A percentile compares a stretch with the other conserved stretches of the same genome.
phyloP scores from a whole-genome alignment of 2,888 invertebrate species.

The Dione juno region DNA sequence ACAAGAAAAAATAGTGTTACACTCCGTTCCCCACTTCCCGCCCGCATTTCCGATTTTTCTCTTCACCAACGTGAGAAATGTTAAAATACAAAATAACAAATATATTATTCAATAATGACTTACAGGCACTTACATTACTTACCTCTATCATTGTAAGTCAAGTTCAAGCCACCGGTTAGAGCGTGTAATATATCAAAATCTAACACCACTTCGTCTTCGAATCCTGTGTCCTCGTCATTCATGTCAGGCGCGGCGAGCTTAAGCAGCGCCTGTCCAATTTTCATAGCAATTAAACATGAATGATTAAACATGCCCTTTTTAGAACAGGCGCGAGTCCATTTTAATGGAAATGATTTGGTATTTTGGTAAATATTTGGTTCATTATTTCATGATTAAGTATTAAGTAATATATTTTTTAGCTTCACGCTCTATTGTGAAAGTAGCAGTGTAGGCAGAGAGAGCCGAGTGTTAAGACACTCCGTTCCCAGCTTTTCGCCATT shows the following conservation, averaged over 20 bases:
- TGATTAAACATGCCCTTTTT: constrained; percentile 40
- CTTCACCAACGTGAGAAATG: no score
- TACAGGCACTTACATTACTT: constrained; percentile 26
- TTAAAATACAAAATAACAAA: no score
- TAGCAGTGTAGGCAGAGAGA: no score
- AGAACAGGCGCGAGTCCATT: constrained; percentile 30
- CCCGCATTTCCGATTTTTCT: no score
- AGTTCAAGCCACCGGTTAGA: constrained; percentile 64
- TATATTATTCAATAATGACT: background rate
- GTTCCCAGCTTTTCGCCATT: no score
- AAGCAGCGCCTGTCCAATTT: constrained; percentile 69
- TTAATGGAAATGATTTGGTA: constrained; percentile 27
- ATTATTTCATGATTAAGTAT: no score
- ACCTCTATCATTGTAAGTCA: constrained; percentile 51
- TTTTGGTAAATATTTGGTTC: background rate
- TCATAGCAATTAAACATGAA: constrained; percentile 59
- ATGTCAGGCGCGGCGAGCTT: constrained; percentile 75
- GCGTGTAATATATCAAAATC: constrained; percentile 67
- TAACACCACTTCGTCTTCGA: constrained; percentile 64
- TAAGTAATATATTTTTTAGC: no score
- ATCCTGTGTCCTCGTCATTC: constrained; percentile 62
- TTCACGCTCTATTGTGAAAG: background rate
- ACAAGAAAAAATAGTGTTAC: no score
- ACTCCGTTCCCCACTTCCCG: no score
- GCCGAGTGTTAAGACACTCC: no score